Percentiles rank a stretch among this genome's conserved stretches.
phyloP scores from a whole-genome alignment of 2,888 invertebrate genomes.

The Galerucella nymphaeae region DNA sequence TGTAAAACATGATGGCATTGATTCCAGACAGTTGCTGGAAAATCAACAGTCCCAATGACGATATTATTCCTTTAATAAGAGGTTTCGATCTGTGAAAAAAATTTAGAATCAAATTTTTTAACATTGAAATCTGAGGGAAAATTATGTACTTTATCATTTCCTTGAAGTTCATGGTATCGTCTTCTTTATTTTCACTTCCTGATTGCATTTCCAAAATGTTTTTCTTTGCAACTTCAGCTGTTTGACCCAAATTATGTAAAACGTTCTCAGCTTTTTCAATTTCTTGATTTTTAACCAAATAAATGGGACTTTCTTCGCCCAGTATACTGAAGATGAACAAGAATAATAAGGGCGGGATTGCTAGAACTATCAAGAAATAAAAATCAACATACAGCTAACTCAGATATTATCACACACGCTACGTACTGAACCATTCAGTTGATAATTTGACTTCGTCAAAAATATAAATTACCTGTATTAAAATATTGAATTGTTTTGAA shows the following conservation, averaged over 20 bases:
- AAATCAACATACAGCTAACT: background rate
- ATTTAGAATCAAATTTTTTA: background rate
- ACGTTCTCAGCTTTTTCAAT: conserved; percentile 72
- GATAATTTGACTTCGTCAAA: too few species aligned
- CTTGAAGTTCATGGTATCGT: conserved; percentile 4
- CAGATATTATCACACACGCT: too few species aligned
- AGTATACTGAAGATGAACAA: conserved; percentile 73
- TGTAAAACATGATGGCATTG: conserved; percentile 84
- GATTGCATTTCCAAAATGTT: conserved; percentile 39
- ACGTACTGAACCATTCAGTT: too few species aligned
- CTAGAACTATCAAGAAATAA: conserved; percentile 69
- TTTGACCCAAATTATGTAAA: conserved; percentile 73
- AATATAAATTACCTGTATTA: conserved; percentile 32
- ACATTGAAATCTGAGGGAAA: too few species aligned
- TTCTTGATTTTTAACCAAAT: conserved; percentile 71
- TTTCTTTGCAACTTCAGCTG: conserved; percentile 30
- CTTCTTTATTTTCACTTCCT: conserved; percentile 21
- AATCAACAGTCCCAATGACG: conserved; percentile 77
- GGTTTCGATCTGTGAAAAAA: conserved; percentile 68
- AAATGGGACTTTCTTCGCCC: conserved; percentile 87
- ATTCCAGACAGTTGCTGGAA: conserved; percentile 89
- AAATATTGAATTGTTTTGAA: conserved; percentile 25
- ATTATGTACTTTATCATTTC: conserved; percentile 31
- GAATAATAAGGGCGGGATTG: conserved; percentile 65
- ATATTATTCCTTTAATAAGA: conserved; percentile 80